Conservation (phyloP, 2,113 vertebrate genomes). For the Leucopternis melanops region DNA sequence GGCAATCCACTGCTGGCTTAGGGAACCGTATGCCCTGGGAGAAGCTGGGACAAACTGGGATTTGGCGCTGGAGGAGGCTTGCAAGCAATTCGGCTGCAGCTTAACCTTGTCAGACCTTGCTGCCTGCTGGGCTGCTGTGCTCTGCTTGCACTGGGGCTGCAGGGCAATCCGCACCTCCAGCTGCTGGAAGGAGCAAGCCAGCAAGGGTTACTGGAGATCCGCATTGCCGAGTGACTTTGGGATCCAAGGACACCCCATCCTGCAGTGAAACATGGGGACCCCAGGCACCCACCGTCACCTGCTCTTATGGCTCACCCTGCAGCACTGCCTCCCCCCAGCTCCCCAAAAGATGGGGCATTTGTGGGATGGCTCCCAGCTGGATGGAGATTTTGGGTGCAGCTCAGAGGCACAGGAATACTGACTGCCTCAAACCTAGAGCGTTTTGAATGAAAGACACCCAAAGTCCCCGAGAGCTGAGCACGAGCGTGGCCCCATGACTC, state of each 20-base stretch:
- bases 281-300: accelerated
- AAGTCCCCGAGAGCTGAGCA: not conserved
- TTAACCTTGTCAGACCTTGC: slow-evolving; percentile 24
- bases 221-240: not conserved
- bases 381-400: not conserved
- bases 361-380: not conserved
- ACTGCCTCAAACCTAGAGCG: not conserved
- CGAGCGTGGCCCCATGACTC: accelerated
- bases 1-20: not conserved
- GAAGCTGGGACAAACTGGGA: not conserved
- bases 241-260: not conserved
- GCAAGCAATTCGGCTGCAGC: not conserved
- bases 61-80: not conserved
- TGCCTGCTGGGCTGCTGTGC: not conserved
- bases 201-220: not conserved
- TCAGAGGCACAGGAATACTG: not conserved
- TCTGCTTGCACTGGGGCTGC: not conserved
- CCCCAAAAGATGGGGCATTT: not conserved
- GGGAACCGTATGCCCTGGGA: not conserved
- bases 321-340: not conserved
- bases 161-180: not conserved
- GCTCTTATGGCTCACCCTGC: accelerated
- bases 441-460: not conserved
- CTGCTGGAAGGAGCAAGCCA: not conserved
- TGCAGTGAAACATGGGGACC: not conserved